A percentile compares a stretch with the other conserved stretches of the same genome.
Evolutionary conservation across 2,888 invertebrate species (phyloP).

Genomic region (Diarsia mendica): DNA sequence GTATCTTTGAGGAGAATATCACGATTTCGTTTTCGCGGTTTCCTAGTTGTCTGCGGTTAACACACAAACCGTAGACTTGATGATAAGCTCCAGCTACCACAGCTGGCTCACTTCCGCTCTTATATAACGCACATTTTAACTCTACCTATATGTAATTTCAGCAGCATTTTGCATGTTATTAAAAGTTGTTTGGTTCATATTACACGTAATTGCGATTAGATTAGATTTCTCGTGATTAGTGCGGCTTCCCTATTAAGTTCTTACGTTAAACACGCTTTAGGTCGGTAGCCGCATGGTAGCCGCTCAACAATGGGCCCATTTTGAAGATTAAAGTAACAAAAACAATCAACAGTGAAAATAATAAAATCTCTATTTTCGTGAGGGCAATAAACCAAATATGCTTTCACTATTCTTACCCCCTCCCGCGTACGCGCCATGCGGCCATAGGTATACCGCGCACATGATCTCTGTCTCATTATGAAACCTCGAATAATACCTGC

Average conservation of each 20-base stretch:
- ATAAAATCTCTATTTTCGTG: slow-evolving; percentile 66
- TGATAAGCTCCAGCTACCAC: slow-evolving; percentile 41
- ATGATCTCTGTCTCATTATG: slow-evolving; percentile 76
- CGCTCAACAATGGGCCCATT: slow-evolving; percentile 19
- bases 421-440: slow-evolving; percentile 25
- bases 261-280: neutral
- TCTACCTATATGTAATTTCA: slow-evolving; percentile 44
- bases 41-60: slow-evolving; percentile 57
- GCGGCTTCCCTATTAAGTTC: slow-evolving; percentile 24
- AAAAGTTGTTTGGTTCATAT: slow-evolving; percentile 42
- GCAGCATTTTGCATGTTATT: slow-evolving; percentile 53
- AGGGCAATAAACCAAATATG: slow-evolving; percentile 71
- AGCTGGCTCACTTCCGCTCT: slow-evolving; percentile 56
- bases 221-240: slow-evolving; percentile 43
- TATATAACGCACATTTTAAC: slow-evolving; percentile 54
- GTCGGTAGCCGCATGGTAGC: neutral
- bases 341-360: slow-evolving; percentile 57
- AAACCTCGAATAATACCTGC: slow-evolving; percentile 75
- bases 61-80: slow-evolving; percentile 24
- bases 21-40: slow-evolving; percentile 61
- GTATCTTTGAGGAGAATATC: slow-evolving; percentile 41
- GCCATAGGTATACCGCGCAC: slow-evolving; percentile 38
- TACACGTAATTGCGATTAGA: slow-evolving; percentile 43
- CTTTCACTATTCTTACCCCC: slow-evolving; percentile 74
- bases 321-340: slow-evolving; percentile 17